Percentiles rank a stretch among this genome's conserved stretches.
Evolutionary conservation across 2,888 invertebrate species (phyloP).

Genomic region (Creontiades dilutus): DNA sequence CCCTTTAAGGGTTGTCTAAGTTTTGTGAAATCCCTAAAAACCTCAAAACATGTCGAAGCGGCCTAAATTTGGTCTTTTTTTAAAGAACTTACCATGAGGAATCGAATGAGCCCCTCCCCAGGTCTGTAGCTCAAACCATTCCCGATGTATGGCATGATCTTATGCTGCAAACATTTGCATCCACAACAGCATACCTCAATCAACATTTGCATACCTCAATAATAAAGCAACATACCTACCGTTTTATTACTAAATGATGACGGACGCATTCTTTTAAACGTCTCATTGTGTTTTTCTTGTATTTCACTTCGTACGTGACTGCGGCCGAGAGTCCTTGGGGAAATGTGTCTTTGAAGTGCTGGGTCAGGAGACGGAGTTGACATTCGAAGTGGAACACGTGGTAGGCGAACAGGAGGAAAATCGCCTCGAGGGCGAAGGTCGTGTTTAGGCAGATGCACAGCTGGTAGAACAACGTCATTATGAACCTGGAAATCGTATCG

Average conservation of each 20-base stretch:
- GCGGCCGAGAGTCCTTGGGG: not conserved
- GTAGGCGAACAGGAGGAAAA: constrained; percentile 50
- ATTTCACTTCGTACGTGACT: not conserved
- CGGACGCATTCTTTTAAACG: constrained; percentile 44
- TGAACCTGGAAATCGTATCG: constrained; percentile 42
- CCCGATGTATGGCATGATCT: too few species aligned
- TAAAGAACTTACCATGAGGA: too few species aligned
- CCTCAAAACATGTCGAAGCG: too few species aligned
- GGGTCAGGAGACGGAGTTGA: constrained; percentile 14
- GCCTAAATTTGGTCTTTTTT: too few species aligned
- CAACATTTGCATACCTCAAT: too few species aligned
- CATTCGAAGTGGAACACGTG: constrained; percentile 20
- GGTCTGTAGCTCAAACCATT: too few species aligned
- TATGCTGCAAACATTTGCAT: too few species aligned
- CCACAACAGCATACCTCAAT: too few species aligned
- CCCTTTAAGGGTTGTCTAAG: too few species aligned
- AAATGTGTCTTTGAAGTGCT: constrained; percentile 52
- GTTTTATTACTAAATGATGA: constrained; percentile 39
- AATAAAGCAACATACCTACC: not conserved
- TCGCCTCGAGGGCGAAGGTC: constrained; percentile 36
- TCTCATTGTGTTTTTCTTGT: not conserved
- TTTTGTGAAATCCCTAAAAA: too few species aligned
- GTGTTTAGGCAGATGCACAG: constrained; percentile 32
- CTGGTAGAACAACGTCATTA: constrained; percentile 44
- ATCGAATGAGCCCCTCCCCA: too few species aligned